A percentile compares a stretch with the other conserved stretches of the same genome.
phyloP scores from a whole-genome alignment of 2,888 invertebrate genomes.

The Beris chalybata region DNA sequence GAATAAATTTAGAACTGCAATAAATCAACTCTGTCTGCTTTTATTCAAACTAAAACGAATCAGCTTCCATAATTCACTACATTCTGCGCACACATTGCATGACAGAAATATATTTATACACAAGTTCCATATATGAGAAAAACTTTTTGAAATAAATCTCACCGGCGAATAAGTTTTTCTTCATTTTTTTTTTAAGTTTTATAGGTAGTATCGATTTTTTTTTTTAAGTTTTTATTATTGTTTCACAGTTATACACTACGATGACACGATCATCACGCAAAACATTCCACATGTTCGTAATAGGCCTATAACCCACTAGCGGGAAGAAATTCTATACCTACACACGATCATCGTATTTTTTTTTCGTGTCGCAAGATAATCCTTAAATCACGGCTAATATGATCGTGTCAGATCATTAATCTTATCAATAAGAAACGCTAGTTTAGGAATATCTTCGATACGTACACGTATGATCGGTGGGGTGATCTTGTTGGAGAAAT shows the following conservation, averaged over 20 bases:
- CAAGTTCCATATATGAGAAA: background rate
- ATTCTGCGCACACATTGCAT: background rate
- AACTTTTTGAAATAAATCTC: background rate
- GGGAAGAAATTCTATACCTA: no score
- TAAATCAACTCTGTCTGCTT: constrained; percentile 18
- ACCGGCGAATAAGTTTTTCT: background rate
- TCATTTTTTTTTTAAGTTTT: background rate
- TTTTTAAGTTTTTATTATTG: background rate
- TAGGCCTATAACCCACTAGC: no score
- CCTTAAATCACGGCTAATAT: constrained; percentile 25
- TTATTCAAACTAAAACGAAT: constrained; percentile 5
- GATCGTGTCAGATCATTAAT: constrained; percentile 18
- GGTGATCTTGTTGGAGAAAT: no score
- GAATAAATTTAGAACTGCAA: constrained; percentile 27
- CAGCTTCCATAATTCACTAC: background rate
- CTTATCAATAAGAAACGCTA: constrained; percentile 1
- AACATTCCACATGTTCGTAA: no score
- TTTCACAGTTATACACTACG: constrained; percentile 14
- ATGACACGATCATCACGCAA: constrained; percentile 2
- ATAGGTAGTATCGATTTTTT: constrained; percentile 11
- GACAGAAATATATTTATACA: background rate
- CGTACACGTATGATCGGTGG: no score
- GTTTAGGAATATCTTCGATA: no score
- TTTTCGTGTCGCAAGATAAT: constrained; percentile 2
- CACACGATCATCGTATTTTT: no score